Base-by-base conservation (phyloP, 2,888 invertebrate genomes). In the Julus scandinavius region DNA sequence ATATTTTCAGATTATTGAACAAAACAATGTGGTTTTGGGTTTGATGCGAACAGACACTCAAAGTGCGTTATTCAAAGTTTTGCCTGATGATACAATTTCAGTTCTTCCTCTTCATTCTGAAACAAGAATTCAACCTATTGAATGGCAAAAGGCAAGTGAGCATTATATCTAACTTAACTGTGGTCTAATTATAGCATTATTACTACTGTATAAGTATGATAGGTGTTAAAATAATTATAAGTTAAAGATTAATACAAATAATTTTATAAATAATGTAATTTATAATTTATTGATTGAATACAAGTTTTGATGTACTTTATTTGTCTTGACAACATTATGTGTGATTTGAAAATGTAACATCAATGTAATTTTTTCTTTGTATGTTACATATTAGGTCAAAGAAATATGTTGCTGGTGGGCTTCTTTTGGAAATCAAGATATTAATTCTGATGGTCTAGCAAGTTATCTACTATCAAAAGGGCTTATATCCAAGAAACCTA, bases 311-410 rank as follows among this genome's bases (percentile, higher is more conserved):
- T 29, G 29, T 29, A 29, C 29, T 1, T 29, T 29, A 29, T 29
- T 29, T 29, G 29, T 29, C 29, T 29, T 29, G 29, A 29, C 29
- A 29, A 1, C 1, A 29, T 29, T 29, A 29, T 1, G 29, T 29
- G 29, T 29, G 29, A 29, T 29, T 29, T 29, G 29, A 29, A 29
- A 29, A 29, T 29, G 29, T 29, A 29, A 29, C 29, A 29, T 45
- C 45, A 45, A 7, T 45, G 1, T 45, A 45, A 45, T 45, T 45
- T 45, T 45, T 45, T 7, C 45, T 45, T 45, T 45, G 45, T 1
- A 45, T 45, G 45, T 63, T 20, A 20, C 63, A 63, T 17, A 63
- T 63, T 63, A 63, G 63, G 63, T 63, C 63, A 63, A 63, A 63
- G 63, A 63, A 63, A 63, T 63, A 20, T 0, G 7, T 20, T 63